A percentile compares a stretch with the other conserved stretches of the same genome.
Conservation (phyloP, 2,888 invertebrate genomes). For the Cantharis lateralis region DNA sequence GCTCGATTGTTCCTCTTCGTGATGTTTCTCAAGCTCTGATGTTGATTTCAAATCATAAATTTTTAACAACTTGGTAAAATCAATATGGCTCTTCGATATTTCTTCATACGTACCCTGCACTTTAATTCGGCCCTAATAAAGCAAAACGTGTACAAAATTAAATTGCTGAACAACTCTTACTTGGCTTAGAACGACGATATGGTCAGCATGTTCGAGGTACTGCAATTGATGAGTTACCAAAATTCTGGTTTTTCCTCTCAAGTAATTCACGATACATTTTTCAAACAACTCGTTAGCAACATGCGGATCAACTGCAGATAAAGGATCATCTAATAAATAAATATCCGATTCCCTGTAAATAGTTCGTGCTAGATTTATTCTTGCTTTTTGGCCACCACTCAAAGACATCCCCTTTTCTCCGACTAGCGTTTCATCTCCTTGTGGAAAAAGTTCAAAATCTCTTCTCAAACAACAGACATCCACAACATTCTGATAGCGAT, state of each 20-base stretch:
- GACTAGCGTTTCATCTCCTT: slow-evolving; percentile 59
- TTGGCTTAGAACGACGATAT: slow-evolving; percentile 61
- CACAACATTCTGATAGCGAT: slow-evolving; percentile 58
- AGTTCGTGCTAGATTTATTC: too few species aligned
- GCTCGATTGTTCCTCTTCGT: too few species aligned
- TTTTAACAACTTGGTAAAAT: slow-evolving; percentile 60
- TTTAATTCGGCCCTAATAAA: slow-evolving; percentile 60
- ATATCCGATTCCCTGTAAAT: too few species aligned
- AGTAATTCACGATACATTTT: slow-evolving; percentile 66
- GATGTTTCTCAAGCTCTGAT: too few species aligned
- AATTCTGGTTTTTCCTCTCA: slow-evolving; percentile 65
- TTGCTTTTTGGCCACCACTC: too few species aligned
- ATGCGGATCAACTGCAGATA: too few species aligned
- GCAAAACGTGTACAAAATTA: not conserved
- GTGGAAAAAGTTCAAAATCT: slow-evolving; percentile 67
- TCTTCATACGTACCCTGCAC: slow-evolving; percentile 65
- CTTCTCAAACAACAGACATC: slow-evolving; percentile 64
- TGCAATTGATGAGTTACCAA: slow-evolving; percentile 78
- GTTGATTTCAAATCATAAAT: slow-evolving; percentile 36
- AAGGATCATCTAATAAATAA: too few species aligned
- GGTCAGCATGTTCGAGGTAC: slow-evolving; percentile 61
- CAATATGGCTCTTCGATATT: slow-evolving; percentile 57
- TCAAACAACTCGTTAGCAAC: slow-evolving; percentile 65
- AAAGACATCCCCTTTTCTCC: slow-evolving; percentile 74
- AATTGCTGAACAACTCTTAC: not conserved